A percentile compares a stretch with the other conserved stretches of the same genome.
Evolutionary conservation across 1,140 invertebrate species (phyloP).

Genomic region (Samia ricini): DNA sequence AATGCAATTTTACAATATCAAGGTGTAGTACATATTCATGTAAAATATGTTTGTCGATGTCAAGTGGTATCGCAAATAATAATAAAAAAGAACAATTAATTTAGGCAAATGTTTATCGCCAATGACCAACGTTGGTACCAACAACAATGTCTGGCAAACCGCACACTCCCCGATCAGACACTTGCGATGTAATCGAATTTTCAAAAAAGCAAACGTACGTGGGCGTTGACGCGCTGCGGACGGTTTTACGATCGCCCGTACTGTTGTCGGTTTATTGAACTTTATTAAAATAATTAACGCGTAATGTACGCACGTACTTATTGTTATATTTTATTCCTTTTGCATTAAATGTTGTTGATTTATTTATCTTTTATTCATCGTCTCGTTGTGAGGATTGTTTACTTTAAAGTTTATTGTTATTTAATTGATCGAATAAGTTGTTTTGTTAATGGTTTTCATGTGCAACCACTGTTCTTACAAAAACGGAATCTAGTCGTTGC

Average conservation of each 20-base stretch:
- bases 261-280: constrained; percentile 7
- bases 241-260: constrained; percentile 26
- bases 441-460: background rate
- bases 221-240: constrained; percentile 24
- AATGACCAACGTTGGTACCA: background rate
- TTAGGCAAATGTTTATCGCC: too few relatives aligned
- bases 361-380: background rate
- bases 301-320: constrained; percentile 26
- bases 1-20: too few relatives aligned
- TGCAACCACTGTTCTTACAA: background rate
- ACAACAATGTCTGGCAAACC: background rate
- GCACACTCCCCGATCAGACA: constrained; percentile 12
- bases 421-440: background rate
- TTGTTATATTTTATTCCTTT: background rate
- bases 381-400: background rate
- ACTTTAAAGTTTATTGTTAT: constrained; percentile 1
- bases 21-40: too few relatives aligned
- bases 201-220: constrained; percentile 22
- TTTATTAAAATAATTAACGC: constrained; percentile 39
- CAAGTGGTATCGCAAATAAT: too few relatives aligned
- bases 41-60: too few relatives aligned
- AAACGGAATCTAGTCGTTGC: background rate
- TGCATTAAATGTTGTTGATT: background rate
- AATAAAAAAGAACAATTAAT: background rate
- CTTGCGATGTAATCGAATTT: constrained; percentile 25